Conservation (phyloP, 2,113 vertebrate species). For the Etheostoma spectabile region DNA sequence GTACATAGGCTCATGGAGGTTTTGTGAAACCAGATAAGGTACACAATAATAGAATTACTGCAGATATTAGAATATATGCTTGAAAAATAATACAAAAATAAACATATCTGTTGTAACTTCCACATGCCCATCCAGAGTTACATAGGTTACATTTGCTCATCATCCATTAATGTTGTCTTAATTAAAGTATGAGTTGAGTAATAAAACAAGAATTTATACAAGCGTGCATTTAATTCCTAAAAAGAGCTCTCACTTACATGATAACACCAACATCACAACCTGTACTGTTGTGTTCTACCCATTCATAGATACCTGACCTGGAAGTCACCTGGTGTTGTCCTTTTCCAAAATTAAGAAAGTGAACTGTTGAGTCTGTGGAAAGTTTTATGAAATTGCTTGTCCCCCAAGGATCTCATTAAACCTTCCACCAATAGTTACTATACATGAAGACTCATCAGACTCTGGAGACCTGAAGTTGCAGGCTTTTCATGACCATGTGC, state of each 20-base stretch:
- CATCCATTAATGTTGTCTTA: background rate
- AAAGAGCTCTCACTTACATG: background rate
- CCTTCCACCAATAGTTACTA: too few species aligned
- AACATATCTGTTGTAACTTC: background rate
- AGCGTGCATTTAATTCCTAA: background rate
- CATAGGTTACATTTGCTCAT: background rate
- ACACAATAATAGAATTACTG: conserved; percentile 18
- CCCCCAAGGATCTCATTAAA: conserved; percentile 40
- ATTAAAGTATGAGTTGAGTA: background rate
- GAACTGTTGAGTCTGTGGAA: background rate
- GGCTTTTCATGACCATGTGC: too few species aligned
- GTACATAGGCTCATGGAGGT: too few species aligned
- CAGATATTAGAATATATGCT: conserved; percentile 18
- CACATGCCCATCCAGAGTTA: background rate
- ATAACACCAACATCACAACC: background rate
- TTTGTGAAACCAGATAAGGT: background rate
- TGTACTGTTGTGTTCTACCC: background rate
- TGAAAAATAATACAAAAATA: conserved; percentile 18
- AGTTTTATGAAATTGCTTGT: background rate
- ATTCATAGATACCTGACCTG: background rate
- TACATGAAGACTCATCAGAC: too few species aligned
- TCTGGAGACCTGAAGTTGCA: too few species aligned
- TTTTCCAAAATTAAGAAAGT: background rate
- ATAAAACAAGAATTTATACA: background rate
- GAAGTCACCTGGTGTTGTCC: background rate